Conservation (phyloP, 1,140 invertebrate species). For the Anoplolepis gracilipes region DNA sequence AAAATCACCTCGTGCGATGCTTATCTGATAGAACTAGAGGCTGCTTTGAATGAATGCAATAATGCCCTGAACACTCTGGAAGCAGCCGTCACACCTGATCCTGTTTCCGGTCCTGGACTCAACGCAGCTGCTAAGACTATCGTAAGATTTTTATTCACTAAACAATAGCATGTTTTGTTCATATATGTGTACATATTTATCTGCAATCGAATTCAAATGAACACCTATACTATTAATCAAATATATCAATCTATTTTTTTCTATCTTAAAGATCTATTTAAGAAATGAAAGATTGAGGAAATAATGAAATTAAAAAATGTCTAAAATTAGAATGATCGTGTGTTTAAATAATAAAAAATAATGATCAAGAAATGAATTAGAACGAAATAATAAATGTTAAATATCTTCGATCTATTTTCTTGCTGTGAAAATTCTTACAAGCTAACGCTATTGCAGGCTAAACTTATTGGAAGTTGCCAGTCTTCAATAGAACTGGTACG, state of each 20-base stretch:
- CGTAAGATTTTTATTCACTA: constrained; percentile 76
- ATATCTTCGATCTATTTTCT: not conserved
- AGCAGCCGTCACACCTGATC: constrained; percentile 85
- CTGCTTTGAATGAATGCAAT: constrained; percentile 89
- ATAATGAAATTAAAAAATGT: not conserved
- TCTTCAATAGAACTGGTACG: constrained; percentile 92
- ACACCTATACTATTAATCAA: not conserved
- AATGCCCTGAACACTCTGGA: constrained; percentile 87
- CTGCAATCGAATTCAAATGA: not conserved
- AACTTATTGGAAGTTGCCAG: constrained; percentile 90
- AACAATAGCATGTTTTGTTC: not conserved
- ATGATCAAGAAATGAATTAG: not conserved
- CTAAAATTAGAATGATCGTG: not conserved
- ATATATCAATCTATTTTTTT: not conserved
- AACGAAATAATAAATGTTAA: not conserved
- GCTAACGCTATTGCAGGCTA: constrained; percentile 83
- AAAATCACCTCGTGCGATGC: constrained; percentile 92
- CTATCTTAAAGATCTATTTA: not conserved
- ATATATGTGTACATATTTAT: not conserved
- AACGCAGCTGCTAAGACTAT: constrained; percentile 87
- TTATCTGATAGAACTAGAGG: constrained; percentile 90
- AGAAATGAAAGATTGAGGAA: not conserved
- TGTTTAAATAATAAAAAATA: not conserved
- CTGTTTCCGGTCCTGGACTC: constrained; percentile 84
- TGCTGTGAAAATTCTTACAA: not conserved